Evolutionary conservation across 1,140 invertebrate species (phyloP).

Genomic region (Leptinotarsa undecemlineata): DNA sequence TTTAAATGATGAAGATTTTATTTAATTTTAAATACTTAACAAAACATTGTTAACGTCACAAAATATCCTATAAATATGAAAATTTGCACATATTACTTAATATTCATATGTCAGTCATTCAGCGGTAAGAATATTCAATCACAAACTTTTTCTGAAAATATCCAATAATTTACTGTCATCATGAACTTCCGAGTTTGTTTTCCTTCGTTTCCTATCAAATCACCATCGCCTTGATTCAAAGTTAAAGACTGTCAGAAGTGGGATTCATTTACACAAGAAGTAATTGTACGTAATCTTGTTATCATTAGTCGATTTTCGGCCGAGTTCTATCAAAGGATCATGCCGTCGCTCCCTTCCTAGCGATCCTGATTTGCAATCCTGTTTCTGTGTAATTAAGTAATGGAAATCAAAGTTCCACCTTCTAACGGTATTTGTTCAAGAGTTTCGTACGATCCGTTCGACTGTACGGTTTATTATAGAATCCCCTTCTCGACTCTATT

Average conservation of each 20-base stretch:
- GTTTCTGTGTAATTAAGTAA: slow-evolving; percentile 54
- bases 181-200: neutral
- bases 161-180: neutral
- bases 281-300: slow-evolving; percentile 54
- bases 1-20: no score
- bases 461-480: slow-evolving; percentile 33
- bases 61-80: no score
- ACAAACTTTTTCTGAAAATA: neutral
- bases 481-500: slow-evolving; percentile 15
- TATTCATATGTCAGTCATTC: no score
- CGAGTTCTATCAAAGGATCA: slow-evolving; percentile 45
- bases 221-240: slow-evolving; percentile 7
- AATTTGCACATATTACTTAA: no score
- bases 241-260: neutral
- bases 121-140: no score
- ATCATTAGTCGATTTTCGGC: slow-evolving; percentile 49
- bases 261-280: slow-evolving; percentile 48
- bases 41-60: no score
- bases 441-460: slow-evolving; percentile 45
- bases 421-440: slow-evolving; percentile 51
- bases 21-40: no score
- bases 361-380: slow-evolving; percentile 38
- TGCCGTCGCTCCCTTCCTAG: slow-evolving; percentile 36
- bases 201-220: slow-evolving; percentile 1
- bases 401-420: slow-evolving; percentile 53